Evolutionary conservation across 2,797 vertebrate genomes (phyloP).

Genomic region (Amblyopsis hoosieri): DNA sequence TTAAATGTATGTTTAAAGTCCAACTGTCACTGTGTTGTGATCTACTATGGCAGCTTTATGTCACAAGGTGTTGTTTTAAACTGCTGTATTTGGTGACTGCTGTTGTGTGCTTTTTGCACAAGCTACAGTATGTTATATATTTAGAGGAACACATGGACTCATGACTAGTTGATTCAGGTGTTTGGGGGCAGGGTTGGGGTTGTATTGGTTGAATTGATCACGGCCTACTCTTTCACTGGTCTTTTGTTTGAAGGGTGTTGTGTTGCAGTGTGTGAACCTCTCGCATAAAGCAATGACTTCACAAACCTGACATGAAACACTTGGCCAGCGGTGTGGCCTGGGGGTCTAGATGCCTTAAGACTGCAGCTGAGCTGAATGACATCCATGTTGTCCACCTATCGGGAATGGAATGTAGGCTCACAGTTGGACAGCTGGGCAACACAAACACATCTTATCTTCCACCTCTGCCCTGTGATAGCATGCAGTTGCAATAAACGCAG

Average conservation of each 20-base stretch:
- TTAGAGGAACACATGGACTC: conserved; percentile 31
- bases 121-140: conserved; percentile 28
- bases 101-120: conserved; percentile 43
- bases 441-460: conserved; percentile 13
- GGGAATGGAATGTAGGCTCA: conserved; percentile 5
- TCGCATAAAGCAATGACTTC: conserved; percentile 35
- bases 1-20: conserved; percentile 40
- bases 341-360: conserved; percentile 42
- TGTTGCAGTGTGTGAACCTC: conserved; percentile 49
- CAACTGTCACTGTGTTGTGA: conserved; percentile 16
- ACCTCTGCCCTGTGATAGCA: conserved; percentile 21
- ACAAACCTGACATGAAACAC: conserved; percentile 27
- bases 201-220: conserved; percentile 51
- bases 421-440: conserved; percentile 9
- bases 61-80: conserved; percentile 46
- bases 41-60: conserved; percentile 8
- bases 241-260: conserved; percentile 58
- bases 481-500: not conserved
- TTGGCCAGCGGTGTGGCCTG: conserved; percentile 39
- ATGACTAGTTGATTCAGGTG: conserved; percentile 56
- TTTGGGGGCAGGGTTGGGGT: conserved; percentile 41
- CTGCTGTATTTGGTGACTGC: conserved; percentile 24
- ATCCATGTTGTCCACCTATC: conserved; percentile 6
- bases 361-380: conserved; percentile 19
- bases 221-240: conserved; percentile 54